Evolutionary conservation across 1,140 invertebrate species (phyloP).

Genomic region (Tenebrio molitor): DNA sequence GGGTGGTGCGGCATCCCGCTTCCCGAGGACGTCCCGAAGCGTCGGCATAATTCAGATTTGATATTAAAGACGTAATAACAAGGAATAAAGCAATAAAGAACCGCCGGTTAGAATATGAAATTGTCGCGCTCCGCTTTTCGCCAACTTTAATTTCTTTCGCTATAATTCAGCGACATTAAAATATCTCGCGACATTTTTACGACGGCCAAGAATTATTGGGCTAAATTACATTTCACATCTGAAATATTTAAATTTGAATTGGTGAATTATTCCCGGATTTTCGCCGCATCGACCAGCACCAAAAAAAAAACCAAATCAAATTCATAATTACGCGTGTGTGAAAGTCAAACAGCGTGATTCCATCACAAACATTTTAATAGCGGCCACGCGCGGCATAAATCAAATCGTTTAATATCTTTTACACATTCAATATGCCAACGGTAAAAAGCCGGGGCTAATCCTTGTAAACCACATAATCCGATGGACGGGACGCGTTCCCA

Average conservation of each 20-base stretch:
- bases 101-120: conserved; percentile 62
- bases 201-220: conserved; percentile 62
- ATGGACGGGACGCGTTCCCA: conserved; percentile 55
- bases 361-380: conserved; percentile 62
- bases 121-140: conserved; percentile 58
- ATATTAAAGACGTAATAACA: conserved; percentile 64
- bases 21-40: conserved; percentile 14
- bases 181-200: conserved; percentile 64
- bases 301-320: no score
- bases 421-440: conserved; percentile 63
- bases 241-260: conserved; percentile 64
- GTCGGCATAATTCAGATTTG: conserved; percentile 60
- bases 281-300: neutral
- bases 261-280: conserved; percentile 55
- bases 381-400: conserved; percentile 62
- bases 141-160: conserved; percentile 64
- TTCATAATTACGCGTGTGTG: conserved; percentile 55
- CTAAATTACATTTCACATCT: conserved; percentile 63
- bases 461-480: conserved; percentile 62
- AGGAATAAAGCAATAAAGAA: conserved; percentile 62
- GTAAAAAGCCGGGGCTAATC: conserved; percentile 62
- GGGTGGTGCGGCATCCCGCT: no score
- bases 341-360: conserved; percentile 63
- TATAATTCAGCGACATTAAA: conserved; percentile 64
- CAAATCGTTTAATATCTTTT: conserved; percentile 64